Conservation (phyloP, 2,113 vertebrate species). For the Heliornis fulica region DNA sequence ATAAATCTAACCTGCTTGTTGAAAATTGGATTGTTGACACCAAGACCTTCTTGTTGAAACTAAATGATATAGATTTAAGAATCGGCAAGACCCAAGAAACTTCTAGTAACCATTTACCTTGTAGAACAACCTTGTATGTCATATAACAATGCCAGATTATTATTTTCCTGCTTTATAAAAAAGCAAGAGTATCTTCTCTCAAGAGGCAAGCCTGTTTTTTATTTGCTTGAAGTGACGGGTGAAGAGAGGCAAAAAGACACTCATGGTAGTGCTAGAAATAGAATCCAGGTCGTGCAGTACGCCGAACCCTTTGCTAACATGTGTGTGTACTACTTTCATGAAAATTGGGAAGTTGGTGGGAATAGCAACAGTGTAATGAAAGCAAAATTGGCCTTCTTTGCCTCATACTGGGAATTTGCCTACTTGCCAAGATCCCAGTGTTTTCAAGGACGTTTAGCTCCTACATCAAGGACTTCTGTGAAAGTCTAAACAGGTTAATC, state of each 20-base stretch:
- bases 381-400: constrained; percentile 51
- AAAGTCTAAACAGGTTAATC: constrained; percentile 63
- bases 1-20: not conserved
- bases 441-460: constrained; percentile 59
- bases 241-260: constrained; percentile 18
- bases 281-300: constrained; percentile 56
- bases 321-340: constrained; percentile 43
- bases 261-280: constrained; percentile 28
- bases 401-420: constrained; percentile 65
- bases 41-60: not conserved
- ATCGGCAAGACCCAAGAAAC: not conserved
- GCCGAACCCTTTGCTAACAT: not conserved
- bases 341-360: constrained; percentile 64
- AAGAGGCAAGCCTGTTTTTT: not conserved
- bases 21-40: not conserved
- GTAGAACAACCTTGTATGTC: not conserved
- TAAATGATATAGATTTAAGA: not conserved
- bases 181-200: not conserved
- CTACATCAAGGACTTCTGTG: constrained; percentile 41
- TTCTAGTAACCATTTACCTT: not conserved
- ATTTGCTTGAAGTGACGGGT: not conserved
- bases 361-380: constrained; percentile 60
- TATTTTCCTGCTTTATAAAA: not conserved
- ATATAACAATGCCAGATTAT: not conserved
- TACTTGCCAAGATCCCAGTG: constrained; percentile 59